Conservation (phyloP, 2,113 vertebrate species). For the Dermatemys mawii region DNA sequence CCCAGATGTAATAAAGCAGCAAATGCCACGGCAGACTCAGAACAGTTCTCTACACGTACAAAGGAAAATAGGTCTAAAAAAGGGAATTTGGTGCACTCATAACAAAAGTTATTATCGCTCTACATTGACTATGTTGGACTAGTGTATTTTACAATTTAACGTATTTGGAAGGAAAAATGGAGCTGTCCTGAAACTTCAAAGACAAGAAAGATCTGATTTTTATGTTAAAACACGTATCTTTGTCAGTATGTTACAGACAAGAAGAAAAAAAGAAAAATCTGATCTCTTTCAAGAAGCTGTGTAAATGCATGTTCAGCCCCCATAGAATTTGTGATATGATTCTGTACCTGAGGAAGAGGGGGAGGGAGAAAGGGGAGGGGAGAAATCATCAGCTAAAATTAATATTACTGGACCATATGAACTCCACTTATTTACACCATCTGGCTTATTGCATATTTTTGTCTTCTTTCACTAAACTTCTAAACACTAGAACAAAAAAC, state of each 20-base stretch:
- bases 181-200: neutral
- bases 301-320: neutral
- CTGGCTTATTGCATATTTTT: neutral
- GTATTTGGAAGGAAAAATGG: neutral
- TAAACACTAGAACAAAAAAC: neutral
- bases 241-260: neutral
- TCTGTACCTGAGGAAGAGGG: neutral
- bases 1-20: neutral
- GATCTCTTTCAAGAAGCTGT: neutral
- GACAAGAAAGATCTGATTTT: neutral
- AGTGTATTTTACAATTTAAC: neutral
- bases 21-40: neutral
- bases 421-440: neutral
- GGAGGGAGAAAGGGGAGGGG: neutral
- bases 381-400: neutral
- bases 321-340: neutral
- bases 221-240: neutral
- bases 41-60: neutral
- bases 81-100: neutral
- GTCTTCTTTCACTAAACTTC: neutral
- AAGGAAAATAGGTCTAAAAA: neutral
- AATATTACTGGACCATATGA: neutral
- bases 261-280: neutral
- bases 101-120: neutral
- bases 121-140: neutral